Conservation (phyloP, 2,113 vertebrate genomes). For the Balaeniceps rex region DNA sequence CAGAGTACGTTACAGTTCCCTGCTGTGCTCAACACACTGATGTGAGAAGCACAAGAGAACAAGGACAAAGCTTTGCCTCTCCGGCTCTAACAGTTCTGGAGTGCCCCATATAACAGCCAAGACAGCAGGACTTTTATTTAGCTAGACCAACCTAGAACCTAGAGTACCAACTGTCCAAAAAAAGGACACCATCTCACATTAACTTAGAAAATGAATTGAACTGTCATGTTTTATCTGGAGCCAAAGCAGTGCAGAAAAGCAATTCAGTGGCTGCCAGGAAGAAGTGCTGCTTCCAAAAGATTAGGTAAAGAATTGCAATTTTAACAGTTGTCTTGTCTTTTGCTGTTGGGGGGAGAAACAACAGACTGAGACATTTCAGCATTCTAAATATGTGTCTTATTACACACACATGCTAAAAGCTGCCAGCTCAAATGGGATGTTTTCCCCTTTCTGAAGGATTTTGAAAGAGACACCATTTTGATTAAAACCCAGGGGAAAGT, state of each 20-base stretch:
- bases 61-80: background rate
- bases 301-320: background rate
- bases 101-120: background rate
- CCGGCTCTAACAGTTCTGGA: background rate
- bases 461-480: background rate
- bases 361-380: background rate
- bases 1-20: conserved; percentile 2
- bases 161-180: background rate
- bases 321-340: background rate
- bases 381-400: background rate
- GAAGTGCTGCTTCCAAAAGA: background rate
- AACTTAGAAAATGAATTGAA: background rate
- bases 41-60: background rate
- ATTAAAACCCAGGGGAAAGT: background rate
- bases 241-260: background rate
- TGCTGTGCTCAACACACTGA: background rate
- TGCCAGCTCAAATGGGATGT: background rate
- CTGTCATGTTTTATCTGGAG: background rate
- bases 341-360: background rate
- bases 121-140: background rate
- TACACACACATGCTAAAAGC: background rate
- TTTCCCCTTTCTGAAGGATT: background rate
- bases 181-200: background rate
- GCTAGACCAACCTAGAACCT: background rate
- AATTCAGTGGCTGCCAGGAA: background rate